A percentile compares a stretch with the other conserved stretches of the same genome.
phyloP scores from a whole-genome alignment of 2,113 vertebrate species.

The Nettapus auritus region DNA sequence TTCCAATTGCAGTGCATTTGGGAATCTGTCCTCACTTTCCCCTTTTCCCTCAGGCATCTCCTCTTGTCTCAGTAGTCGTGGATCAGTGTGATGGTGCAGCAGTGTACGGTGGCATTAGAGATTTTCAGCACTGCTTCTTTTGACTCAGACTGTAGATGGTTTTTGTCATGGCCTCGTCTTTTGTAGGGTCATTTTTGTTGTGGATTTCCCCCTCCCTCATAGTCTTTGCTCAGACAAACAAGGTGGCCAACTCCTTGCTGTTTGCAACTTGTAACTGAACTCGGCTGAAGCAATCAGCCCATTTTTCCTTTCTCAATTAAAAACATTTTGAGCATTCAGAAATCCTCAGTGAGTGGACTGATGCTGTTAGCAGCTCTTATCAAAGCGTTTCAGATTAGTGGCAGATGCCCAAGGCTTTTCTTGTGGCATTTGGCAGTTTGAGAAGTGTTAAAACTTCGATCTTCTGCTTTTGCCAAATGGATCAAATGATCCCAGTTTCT shows the following conservation, averaged over 20 bases:
- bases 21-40: neutral
- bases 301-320: neutral
- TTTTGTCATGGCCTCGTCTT: neutral
- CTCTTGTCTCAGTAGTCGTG: neutral
- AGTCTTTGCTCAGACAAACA: neutral
- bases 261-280: neutral
- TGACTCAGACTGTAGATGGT: neutral
- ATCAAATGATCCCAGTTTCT: slow-evolving; percentile 3
- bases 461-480: slow-evolving; percentile 24
- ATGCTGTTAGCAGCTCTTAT: slow-evolving; percentile 17
- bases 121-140: neutral
- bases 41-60: neutral
- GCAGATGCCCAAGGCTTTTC: slow-evolving; percentile 53
- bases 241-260: neutral
- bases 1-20: neutral
- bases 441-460: slow-evolving; percentile 24
- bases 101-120: rapidly evolving
- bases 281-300: neutral
- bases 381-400: slow-evolving; percentile 20
- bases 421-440: slow-evolving; percentile 51
- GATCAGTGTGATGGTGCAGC: neutral
- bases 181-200: too few relatives aligned
- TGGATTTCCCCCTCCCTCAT: neutral
- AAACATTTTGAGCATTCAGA: neutral
- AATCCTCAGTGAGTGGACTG: neutral